These are phyloP conservation scores for Lumbricus terrestris DNA, from an alignment of 2,888 invertebrate genomes.

Conservation along the genomic window DNA sequence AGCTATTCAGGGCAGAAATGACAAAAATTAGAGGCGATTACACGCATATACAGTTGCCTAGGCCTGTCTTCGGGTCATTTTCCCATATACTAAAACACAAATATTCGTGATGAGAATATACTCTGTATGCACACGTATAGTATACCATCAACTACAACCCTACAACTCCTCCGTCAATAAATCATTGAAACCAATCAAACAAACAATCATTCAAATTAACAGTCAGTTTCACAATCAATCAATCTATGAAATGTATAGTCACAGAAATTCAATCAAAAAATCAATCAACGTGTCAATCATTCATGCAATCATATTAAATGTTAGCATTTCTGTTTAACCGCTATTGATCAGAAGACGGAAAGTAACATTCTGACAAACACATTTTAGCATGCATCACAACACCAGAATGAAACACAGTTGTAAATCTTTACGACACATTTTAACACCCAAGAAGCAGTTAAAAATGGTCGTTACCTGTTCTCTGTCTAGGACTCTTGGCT, in stretches of 20 bases:
- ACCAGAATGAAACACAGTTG: background rate
- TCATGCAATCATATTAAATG: too few species aligned
- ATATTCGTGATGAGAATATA: too few species aligned
- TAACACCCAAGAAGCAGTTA: background rate
- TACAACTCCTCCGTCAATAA: background rate
- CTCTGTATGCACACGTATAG: too few species aligned
- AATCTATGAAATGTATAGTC: background rate
- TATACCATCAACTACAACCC: too few species aligned
- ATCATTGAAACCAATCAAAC: background rate
- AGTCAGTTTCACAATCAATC: background rate
- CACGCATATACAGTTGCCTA: too few species aligned
- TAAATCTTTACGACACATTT: background rate
- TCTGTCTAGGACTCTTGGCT: slow-evolving; percentile 75
- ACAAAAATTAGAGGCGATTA: too few species aligned
- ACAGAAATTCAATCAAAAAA: too few species aligned
- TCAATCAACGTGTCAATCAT: too few species aligned
- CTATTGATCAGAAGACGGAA: background rate
- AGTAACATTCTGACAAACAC: background rate
- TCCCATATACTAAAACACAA: too few species aligned
- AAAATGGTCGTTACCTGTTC: slow-evolving; percentile 61
- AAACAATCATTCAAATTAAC: background rate
- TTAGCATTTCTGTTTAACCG: too few species aligned
- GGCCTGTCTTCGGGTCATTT: too few species aligned
- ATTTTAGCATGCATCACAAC: background rate
- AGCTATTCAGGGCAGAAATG: too few species aligned